phyloP scores from a whole-genome alignment of 2,888 invertebrate species.

The Crioceris asparagi region DNA sequence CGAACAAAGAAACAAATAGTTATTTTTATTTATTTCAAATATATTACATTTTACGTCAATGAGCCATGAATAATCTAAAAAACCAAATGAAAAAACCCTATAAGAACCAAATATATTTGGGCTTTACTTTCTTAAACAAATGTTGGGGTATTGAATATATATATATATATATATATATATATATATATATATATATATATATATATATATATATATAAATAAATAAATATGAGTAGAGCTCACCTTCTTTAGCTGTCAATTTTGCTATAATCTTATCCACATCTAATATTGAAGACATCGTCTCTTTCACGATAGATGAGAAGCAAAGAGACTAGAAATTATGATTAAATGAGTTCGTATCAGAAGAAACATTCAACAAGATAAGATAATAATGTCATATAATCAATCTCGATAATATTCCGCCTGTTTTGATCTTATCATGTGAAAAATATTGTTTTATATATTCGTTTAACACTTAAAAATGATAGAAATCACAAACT shows the following conservation, averaged over 20 bases:
- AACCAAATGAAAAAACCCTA: no score
- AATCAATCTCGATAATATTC: no score
- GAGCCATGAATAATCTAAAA: no score
- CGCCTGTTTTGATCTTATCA: no score
- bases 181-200: background rate
- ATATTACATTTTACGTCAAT: no score
- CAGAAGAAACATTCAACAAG: no score
- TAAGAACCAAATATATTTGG: no score
- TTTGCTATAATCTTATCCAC: conserved; percentile 24
- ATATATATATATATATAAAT: background rate
- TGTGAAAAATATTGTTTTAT: no score
- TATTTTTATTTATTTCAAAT: no score
- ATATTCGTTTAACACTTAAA: no score
- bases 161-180: background rate
- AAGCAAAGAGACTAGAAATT: background rate
- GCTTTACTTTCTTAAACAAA: conserved; percentile 2
- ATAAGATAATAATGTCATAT: background rate
- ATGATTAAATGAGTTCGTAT: background rate
- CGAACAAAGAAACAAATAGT: no score
- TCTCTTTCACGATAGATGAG: conserved; percentile 3
- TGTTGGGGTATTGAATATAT: background rate
- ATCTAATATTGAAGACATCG: conserved; percentile 12
- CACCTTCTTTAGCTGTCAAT: conserved; percentile 22
- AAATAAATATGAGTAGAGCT: conserved; percentile 6
- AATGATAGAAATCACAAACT: no score